These are phyloP conservation scores for Lophochroa leadbeateri DNA, from an alignment of 2,113 vertebrate genomes.

Conservation along the genomic window DNA sequence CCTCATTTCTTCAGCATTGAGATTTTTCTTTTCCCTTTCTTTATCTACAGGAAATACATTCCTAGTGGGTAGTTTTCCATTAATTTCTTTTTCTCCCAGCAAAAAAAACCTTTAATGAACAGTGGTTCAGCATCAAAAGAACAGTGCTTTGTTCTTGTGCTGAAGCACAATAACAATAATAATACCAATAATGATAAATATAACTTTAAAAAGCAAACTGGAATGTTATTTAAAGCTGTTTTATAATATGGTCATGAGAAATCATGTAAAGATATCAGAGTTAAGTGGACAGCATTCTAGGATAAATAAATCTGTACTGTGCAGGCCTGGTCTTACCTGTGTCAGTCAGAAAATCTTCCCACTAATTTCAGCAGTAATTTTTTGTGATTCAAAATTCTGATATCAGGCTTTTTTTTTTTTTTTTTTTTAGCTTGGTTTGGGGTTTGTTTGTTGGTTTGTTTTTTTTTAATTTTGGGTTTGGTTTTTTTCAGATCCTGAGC, in stretches of 20 bases:
- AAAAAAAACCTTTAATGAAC: conserved; percentile 3
- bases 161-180: not conserved
- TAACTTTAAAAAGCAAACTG: not conserved
- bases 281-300: not conserved
- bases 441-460: too few relatives aligned
- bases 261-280: not conserved
- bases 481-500: not conserved
- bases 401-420: not conserved
- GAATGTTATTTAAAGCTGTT: conserved; percentile 42
- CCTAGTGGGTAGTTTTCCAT: not conserved
- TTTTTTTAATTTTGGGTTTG: not conserved
- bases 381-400: not conserved
- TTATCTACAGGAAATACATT: not conserved
- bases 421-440: too few relatives aligned
- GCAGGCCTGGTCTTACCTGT: not conserved
- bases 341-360: not conserved
- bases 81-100: not conserved
- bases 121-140: not conserved
- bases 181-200: not conserved
- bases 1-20: conserved; percentile 2
- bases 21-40: not conserved
- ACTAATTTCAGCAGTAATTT: not conserved
- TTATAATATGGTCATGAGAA: conserved; percentile 31
- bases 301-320: not conserved
- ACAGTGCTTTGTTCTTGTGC: not conserved